Evolutionary conservation across 2,888 invertebrate genomes (phyloP), one percentile per base, ranked within the genome.

Genomic region (Pyrrhia umbra): DNA sequence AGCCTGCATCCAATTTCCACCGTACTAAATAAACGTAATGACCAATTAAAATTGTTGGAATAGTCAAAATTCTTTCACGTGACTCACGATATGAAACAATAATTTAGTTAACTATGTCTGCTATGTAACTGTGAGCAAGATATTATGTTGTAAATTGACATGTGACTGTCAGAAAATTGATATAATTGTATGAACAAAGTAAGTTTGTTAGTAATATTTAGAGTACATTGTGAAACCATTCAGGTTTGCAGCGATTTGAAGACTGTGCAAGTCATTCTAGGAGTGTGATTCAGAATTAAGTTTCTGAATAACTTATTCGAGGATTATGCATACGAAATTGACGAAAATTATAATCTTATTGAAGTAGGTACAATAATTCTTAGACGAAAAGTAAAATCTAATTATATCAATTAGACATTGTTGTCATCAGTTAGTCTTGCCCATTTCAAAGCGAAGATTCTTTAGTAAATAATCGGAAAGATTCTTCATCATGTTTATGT

Each of bases 201-300:
- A 18, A 47, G 30, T 52, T 34, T 43, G 68, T 43, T 47, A 40
- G 15, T 55, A 10, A 39, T 52, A 39, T 51, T 69, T 40, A 51
- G 30, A 39, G 43, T 34, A 47, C 39, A 56, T 56, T 61, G 68
- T 60, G 68, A 55, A 13, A 40, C 2, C 23, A 56, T 60, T 55
- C 50, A 50, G 37, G 34, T 25, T 8, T n/a, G 13, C 39, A 2
- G 6, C 21, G 30, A 1, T 50, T 56, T 10, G 21, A 15, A 15
- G 58, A 54, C 40, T 23, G n/a, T 66, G 50, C 69, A 67, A 72
- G 69, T 69, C 69, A 73, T 73, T n/a, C n/a, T 58, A 52, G 66
- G 23, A 49, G 49, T 23, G 67, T 20, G 9, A 6, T 49, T 66
- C 40, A 13, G 30, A 42, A 42, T 25, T 16, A 8, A 25, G 25